Conservation (phyloP, 2,113 vertebrate genomes). For the Platichthys stellatus region DNA sequence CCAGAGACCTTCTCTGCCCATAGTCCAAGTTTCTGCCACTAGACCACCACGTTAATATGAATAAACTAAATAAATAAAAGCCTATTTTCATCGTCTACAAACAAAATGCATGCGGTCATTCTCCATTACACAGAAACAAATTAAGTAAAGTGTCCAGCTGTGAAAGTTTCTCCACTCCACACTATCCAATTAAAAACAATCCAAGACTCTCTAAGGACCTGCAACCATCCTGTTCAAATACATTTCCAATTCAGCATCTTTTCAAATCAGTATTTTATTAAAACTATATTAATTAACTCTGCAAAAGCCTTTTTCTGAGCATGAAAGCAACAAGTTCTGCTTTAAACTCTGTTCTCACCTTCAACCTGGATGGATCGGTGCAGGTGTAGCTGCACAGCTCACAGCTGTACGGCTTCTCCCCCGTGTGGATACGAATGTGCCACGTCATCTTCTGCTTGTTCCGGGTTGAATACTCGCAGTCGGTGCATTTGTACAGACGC, state of each 20-base stretch:
- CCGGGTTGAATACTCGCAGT: slow-evolving; percentile 91
- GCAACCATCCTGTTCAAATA: no score
- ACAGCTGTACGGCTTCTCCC: slow-evolving; percentile 96
- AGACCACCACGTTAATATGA: no score
- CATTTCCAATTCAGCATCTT: no score
- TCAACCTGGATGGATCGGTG: slow-evolving; percentile 91
- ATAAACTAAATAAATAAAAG: background rate
- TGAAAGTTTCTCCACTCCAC: no score
- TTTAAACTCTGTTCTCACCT: slow-evolving; percentile 79
- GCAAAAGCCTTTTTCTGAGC: background rate
- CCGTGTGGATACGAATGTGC: slow-evolving; percentile 96
- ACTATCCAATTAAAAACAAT: no score
- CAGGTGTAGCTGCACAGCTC: slow-evolving; percentile 92
- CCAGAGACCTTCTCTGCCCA: no score
- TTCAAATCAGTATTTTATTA: no score
- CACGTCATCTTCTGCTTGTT: slow-evolving; percentile 98
- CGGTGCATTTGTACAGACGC: slow-evolving; percentile 91
- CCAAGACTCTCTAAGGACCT: no score
- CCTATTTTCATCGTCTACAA: background rate
- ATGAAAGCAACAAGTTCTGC: background rate
- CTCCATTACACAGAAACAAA: no score
- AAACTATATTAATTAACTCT: background rate
- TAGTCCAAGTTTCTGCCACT: no score
- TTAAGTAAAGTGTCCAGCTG: no score
- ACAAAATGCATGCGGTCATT: no score